Evolutionary conservation across 2,888 invertebrate species (phyloP).

Genomic region (Chesias legatella): DNA sequence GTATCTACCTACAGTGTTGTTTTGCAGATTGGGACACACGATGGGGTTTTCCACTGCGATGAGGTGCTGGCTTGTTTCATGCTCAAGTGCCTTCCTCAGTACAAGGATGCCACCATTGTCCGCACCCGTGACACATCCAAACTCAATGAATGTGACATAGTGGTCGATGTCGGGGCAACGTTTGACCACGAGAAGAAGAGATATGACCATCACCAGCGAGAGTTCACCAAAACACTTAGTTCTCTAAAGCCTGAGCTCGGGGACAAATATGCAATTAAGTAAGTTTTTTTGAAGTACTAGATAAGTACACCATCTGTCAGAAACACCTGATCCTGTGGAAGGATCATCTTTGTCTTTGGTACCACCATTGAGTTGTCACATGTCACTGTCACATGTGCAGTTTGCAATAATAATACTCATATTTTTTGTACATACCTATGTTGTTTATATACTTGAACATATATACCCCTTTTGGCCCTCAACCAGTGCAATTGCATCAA

Average conservation of each 20-base stretch:
- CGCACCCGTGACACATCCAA: constrained; percentile 82
- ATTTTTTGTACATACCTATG: no score
- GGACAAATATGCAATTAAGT: constrained; percentile 81
- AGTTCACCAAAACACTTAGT: constrained; percentile 85
- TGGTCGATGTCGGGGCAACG: constrained; percentile 86
- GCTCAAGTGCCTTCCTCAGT: constrained; percentile 90
- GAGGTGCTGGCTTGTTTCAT: constrained; percentile 97
- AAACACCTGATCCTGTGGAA: no score
- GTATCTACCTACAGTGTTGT: no score
- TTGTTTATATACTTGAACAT: no score
- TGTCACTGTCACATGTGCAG: no score
- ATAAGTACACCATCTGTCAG: neutral
- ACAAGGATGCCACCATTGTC: constrained; percentile 89
- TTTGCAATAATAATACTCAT: no score
- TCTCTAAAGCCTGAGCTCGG: constrained; percentile 82
- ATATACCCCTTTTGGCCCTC: no score
- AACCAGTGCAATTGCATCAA: no score
- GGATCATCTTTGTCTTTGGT: no score
- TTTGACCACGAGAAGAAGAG: constrained; percentile 88
- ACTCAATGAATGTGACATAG: constrained; percentile 90
- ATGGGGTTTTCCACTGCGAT: constrained; percentile 95
- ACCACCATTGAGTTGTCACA: no score
- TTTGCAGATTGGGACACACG: constrained; percentile 88
- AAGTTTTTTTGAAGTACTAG: no score
- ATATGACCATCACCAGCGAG: constrained; percentile 97